These are phyloP conservation scores for Ursus arctos DNA, from an alignment of 2,113 vertebrate species.

Conservation along the genomic window DNA sequence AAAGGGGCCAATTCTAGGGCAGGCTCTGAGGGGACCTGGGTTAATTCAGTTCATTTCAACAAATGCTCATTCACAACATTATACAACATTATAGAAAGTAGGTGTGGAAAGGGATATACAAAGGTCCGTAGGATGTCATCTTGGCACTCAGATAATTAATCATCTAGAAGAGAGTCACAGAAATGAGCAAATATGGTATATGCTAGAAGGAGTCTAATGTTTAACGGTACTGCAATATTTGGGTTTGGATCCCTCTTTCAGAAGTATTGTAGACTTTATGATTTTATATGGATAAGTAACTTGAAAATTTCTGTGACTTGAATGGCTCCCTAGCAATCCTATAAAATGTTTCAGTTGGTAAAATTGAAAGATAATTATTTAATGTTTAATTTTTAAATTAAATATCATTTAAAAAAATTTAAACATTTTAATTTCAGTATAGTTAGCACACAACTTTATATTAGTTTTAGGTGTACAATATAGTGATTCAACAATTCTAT, in stretches of 20 bases:
- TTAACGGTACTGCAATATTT: not conserved
- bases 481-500: not conserved
- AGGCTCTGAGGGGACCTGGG: not conserved
- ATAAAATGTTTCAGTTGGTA: slow-evolving; percentile 29
- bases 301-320: slow-evolving; percentile 30
- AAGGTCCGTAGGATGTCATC: not conserved
- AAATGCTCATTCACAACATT: not conserved
- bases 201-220: not conserved
- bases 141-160: not conserved
- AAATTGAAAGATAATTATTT: slow-evolving; percentile 47
- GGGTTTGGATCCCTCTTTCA: not conserved
- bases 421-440: not conserved
- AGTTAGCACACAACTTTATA: not conserved
- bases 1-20: not conserved
- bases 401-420: not conserved
- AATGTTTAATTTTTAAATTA: not conserved
- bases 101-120: not conserved
- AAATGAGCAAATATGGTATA: not conserved
- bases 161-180: not conserved
- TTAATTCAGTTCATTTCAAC: slow-evolving; percentile 28
- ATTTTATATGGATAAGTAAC: slow-evolving; percentile 10
- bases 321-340: not conserved
- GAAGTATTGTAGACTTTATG: slow-evolving; percentile 10
- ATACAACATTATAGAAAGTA: not conserved
- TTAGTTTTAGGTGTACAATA: not conserved